Evolutionary conservation across 1,140 invertebrate species (phyloP).

Genomic region (Lepidurus arcticus): DNA sequence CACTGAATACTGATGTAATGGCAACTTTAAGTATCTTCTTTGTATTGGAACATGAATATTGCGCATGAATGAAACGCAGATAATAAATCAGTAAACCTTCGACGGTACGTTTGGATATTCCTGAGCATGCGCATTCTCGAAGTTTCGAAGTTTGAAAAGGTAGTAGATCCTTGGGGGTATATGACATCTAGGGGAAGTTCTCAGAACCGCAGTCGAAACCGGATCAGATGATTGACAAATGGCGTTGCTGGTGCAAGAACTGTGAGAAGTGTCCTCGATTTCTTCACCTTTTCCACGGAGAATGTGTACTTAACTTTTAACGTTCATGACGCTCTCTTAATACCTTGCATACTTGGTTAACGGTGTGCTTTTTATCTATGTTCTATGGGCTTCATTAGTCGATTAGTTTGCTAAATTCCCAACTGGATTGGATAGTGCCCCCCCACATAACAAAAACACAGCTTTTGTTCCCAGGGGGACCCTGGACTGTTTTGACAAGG

Average conservation of each 20-base stretch:
- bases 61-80: too few relatives aligned
- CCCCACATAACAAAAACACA: slow-evolving; percentile 10
- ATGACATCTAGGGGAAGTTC: neutral
- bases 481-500: neutral
- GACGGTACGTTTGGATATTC: too few relatives aligned
- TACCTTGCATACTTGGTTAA: neutral
- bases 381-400: neutral
- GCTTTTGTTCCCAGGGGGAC: slow-evolving; percentile 8
- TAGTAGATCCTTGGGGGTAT: neutral
- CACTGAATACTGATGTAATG: too few relatives aligned
- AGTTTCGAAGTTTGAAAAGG: neutral
- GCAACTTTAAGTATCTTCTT: too few relatives aligned
- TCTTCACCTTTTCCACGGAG: neutral
- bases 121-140: neutral
- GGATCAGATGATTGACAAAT: slow-evolving; percentile 22
- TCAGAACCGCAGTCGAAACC: neutral
- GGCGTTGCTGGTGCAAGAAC: slow-evolving; percentile 7
- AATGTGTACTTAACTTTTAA: slow-evolving; percentile 9
- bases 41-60: too few relatives aligned
- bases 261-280: neutral
- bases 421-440: neutral
- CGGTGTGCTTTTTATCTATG: neutral
- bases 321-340: neutral
- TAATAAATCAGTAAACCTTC: too few relatives aligned
- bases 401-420: neutral